A percentile compares a stretch with the other conserved stretches of the same genome.
Conservation (phyloP, 2,888 invertebrate genomes). For the Cerastis leucographa region DNA sequence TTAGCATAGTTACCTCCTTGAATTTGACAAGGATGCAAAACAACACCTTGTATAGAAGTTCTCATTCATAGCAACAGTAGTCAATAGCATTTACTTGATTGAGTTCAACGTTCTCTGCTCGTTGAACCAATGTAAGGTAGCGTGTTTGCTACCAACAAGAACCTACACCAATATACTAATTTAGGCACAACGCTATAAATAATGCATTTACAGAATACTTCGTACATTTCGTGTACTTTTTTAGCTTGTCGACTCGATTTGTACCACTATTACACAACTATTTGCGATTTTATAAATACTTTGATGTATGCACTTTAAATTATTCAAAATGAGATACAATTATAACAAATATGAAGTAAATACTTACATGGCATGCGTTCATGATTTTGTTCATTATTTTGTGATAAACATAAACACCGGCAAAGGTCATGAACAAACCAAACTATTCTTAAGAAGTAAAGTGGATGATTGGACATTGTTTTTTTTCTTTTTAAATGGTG, state of each 20-base stretch:
- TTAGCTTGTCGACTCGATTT: constrained; percentile 2
- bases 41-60: too few relatives aligned
- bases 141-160: not conserved
- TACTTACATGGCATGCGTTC: too few relatives aligned
- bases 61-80: not conserved
- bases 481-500: too few relatives aligned
- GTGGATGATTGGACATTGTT: too few relatives aligned
- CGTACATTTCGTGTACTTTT: constrained; percentile 13
- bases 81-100: constrained; percentile 26
- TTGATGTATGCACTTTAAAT: not conserved
- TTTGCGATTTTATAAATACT: not conserved
- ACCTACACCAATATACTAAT: not conserved
- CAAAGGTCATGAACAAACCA: too few relatives aligned
- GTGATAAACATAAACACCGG: too few relatives aligned
- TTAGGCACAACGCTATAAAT: not conserved
- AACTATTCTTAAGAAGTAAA: too few relatives aligned
- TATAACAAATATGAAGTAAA: too few relatives aligned
- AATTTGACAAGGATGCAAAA: too few relatives aligned
- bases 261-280: not conserved
- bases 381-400: too few relatives aligned
- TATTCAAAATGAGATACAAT: not conserved
- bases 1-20: too few relatives aligned
- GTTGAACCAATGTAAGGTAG: constrained; percentile 28
- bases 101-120: constrained; percentile 21
- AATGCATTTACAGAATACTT: constrained; percentile 1